Evolutionary conservation across 2,113 vertebrate species (phyloP).

Genomic region (Uria aalge): DNA sequence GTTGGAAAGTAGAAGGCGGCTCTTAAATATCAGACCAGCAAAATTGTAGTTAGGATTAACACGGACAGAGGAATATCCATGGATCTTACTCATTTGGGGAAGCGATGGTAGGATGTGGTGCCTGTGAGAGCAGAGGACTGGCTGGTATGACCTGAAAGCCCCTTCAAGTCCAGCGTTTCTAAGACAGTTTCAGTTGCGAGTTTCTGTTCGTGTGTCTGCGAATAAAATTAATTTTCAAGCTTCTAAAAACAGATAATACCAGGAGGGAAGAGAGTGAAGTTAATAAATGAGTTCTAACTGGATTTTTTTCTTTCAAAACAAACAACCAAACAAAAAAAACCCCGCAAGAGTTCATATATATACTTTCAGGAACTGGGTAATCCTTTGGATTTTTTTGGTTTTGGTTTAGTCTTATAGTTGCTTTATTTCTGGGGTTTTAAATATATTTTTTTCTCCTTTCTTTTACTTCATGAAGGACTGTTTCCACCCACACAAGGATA

Average conservation of each 20-base stretch:
- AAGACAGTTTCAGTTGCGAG: not conserved
- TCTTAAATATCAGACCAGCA: not conserved
- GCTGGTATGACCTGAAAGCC: not conserved
- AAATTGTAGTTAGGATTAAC: not conserved
- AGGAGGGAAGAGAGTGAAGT: not conserved
- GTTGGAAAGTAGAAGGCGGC: not conserved
- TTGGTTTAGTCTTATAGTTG: not conserved
- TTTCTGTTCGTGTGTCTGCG: not conserved
- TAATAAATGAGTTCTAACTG: not conserved
- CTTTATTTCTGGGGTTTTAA: not conserved
- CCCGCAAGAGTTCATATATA: accelerated
- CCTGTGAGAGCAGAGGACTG: not conserved
- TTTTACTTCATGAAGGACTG: not conserved
- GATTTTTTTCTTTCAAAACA: not conserved
- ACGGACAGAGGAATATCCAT: accelerated
- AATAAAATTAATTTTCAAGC: not conserved
- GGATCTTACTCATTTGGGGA: not conserved
- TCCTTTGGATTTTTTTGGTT: not conserved
- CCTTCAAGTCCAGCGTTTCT: not conserved
- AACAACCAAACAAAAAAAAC: not conserved
- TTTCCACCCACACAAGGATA: not conserved
- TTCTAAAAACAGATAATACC: not conserved
- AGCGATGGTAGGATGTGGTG: not conserved
- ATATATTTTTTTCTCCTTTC: not conserved
- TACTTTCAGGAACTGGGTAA: not conserved